Evolutionary conservation across 2,888 invertebrate species (phyloP).

Genomic region (Lagria hirta): DNA sequence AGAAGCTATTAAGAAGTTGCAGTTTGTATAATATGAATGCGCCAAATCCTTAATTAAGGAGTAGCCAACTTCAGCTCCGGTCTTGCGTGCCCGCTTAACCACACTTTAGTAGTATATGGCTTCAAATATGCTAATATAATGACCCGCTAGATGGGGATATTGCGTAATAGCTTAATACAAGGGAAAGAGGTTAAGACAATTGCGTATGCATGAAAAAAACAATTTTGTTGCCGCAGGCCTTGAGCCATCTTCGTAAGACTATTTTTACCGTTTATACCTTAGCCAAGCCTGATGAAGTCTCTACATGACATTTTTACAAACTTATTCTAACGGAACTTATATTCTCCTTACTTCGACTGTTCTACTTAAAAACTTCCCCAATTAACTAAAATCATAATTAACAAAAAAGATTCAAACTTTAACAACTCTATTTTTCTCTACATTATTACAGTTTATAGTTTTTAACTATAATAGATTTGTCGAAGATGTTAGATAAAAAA

Average conservation of each 20-base stretch:
- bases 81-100: constrained; percentile 37
- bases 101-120: constrained; percentile 47
- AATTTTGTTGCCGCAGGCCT: constrained; percentile 18
- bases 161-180: constrained; percentile 50
- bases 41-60: constrained; percentile 49
- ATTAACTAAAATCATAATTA: no score
- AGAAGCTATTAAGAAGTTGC: constrained; percentile 44
- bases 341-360: no score
- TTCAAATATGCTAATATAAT: constrained; percentile 52
- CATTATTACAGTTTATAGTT: no score
- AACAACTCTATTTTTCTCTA: no score
- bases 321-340: no score
- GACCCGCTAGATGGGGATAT: constrained; percentile 48
- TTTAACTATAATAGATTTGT: no score
- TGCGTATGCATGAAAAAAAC: constrained; percentile 45
- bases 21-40: constrained; percentile 45
- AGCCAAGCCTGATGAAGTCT: constrained; percentile 28
- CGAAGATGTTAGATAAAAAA: no score
- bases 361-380: no score
- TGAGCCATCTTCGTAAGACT: constrained; percentile 33
- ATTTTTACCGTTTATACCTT: constrained; percentile 32
- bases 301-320: no score
- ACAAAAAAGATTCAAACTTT: no score
- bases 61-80: constrained; percentile 40
- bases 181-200: constrained; percentile 48